These are phyloP conservation scores for Cryptoprocta ferox DNA, from an alignment of 2,797 vertebrate species.

Conservation along the genomic window DNA sequence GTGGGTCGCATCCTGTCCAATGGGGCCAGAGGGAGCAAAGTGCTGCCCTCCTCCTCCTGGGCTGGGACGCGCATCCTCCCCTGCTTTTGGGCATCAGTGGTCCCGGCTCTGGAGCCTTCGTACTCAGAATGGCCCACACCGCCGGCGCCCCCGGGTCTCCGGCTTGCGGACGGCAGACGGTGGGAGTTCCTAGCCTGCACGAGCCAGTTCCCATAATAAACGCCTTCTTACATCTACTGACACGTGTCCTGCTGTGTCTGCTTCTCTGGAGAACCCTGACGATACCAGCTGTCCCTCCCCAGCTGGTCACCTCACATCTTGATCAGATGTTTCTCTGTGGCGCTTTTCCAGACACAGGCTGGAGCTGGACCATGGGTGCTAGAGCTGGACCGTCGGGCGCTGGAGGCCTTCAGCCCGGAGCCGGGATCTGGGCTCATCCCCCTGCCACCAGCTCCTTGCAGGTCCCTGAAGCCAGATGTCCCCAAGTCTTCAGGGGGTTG, in stretches of 20 bases:
- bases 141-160: neutral
- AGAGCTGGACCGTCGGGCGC: too few relatives aligned
- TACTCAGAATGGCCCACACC: neutral
- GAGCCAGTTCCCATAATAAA: neutral
- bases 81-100: rapidly evolving
- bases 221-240: neutral
- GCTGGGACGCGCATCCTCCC: neutral
- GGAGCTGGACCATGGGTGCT: rapidly evolving
- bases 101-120: neutral
- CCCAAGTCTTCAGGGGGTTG: too few relatives aligned
- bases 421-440: rapidly evolving
- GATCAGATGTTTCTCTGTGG: rapidly evolving
- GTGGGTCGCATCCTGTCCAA: too few relatives aligned
- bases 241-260: neutral
- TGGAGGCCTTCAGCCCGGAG: neutral
- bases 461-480: neutral
- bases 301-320: rapidly evolving
- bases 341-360: neutral
- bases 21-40: neutral
- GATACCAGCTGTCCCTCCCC: neutral
- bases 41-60: too few relatives aligned
- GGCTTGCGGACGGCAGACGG: rapidly evolving
- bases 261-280: neutral
- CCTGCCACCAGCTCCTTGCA: rapidly evolving
- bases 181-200: rapidly evolving